These are phyloP conservation scores for Oegoconia quadripuncta DNA, from an alignment of 2,888 invertebrate genomes.

Conservation along the genomic window DNA sequence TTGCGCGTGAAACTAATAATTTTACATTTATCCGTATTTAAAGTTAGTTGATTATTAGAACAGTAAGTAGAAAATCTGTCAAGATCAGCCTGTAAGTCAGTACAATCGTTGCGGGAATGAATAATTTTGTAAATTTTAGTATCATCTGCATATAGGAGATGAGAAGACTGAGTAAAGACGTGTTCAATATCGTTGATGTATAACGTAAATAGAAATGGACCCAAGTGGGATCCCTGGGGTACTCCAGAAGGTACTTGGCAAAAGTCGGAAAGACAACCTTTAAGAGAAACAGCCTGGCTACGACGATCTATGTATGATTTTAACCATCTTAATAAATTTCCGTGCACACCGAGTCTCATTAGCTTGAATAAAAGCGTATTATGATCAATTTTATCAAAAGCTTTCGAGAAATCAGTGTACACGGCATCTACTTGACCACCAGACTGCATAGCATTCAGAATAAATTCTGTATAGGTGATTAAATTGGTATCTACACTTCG, in stretches of 20 bases:
- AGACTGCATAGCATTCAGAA: conserved; percentile 12
- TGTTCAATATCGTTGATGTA: no score
- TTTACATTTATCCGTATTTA: conserved; percentile 3
- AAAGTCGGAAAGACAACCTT: background rate
- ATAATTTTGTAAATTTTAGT: conserved; percentile 3
- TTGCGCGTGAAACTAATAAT: conserved; percentile 2
- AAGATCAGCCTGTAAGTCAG: background rate
- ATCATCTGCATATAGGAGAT: no score
- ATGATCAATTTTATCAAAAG: conserved; percentile 1
- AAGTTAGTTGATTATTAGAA: background rate
- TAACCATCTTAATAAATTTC: conserved; percentile 2
- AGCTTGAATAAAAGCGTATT: background rate
- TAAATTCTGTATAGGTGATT: conserved; percentile 7
- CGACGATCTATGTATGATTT: background rate
- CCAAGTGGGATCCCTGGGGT: conserved; percentile 1
- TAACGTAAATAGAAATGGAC: no score
- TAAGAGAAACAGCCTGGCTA: background rate
- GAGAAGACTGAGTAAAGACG: no score
- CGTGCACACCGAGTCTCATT: background rate
- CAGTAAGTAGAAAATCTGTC: background rate
- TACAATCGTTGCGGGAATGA: background rate
- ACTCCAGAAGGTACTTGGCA: background rate
- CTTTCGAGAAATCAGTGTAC: conserved; percentile 3
- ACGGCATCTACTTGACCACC: conserved; percentile 1
- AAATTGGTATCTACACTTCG: conserved; percentile 16